Evolutionary conservation across 2,797 vertebrate species (phyloP).

Genomic region (Melanogrammus aeglefinus): DNA sequence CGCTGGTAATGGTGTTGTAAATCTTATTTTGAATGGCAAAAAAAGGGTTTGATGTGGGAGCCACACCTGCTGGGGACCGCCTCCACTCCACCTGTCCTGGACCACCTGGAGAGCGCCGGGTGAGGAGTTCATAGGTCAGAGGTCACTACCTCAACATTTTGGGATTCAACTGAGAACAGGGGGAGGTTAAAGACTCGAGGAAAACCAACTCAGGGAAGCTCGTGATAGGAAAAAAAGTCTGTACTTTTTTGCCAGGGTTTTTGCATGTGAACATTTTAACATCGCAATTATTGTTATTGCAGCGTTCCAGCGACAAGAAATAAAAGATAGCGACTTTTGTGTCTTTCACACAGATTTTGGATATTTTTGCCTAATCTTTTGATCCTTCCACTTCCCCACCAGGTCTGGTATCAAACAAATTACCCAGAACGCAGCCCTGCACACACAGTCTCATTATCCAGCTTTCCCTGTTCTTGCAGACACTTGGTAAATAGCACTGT

Average conservation of each 20-base stretch:
- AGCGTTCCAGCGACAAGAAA: conserved; percentile 15
- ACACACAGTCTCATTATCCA: conserved; percentile 65
- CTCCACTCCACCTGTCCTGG: conserved; percentile 49
- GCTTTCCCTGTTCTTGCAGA: conserved; percentile 48
- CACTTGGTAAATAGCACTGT: conserved; percentile 62
- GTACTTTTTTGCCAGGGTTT: background rate
- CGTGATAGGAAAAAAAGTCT: conserved; percentile 6
- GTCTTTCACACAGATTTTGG: background rate
- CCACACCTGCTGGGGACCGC: conserved; percentile 51
- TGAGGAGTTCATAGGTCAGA: conserved; percentile 45
- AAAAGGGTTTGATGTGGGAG: conserved; percentile 19
- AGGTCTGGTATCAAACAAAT: conserved; percentile 66
- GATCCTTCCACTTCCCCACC: conserved; percentile 64
- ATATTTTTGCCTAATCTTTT: conserved; percentile 54
- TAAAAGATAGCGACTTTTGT: background rate
- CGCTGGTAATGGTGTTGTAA: too few species aligned
- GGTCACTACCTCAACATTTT: too few species aligned
- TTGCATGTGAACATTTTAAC: too few species aligned
- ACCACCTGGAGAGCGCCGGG: conserved; percentile 12
- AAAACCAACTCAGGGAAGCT: conserved; percentile 12
- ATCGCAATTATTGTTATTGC: too few species aligned
- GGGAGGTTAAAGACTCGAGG: conserved; percentile 44
- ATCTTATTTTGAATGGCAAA: background rate
- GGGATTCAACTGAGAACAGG: too few species aligned
- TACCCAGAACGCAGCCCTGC: conserved; percentile 61